Base-by-base conservation (phyloP, 2,113 vertebrate genomes). In the Halichoerus grypus region DNA sequence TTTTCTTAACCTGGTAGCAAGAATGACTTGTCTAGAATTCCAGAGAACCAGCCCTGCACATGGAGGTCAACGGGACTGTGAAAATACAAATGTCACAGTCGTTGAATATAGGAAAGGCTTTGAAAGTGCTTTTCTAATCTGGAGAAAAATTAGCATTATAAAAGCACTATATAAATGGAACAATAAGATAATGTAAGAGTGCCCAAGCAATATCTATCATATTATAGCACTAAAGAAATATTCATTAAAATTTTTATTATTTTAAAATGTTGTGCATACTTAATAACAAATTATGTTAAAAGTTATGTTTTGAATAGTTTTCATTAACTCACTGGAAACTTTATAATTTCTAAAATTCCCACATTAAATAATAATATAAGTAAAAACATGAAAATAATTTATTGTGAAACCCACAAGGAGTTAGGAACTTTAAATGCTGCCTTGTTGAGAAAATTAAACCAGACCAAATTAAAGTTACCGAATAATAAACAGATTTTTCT, bases 381-480 rank as follows among this genome's bases (percentile, higher is more conserved):
- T 84, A 39, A 65, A 94, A 90, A 69, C 28, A 72, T 61, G 15
- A 94, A 83, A 82, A n/a, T 63, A 4, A 82, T 63, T 82, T 88
- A 31, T 53, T 91, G 21, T 15, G 89, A 89, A 59, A n/a, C 26
- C 26, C 5, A 57, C 42, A 91, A 88, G 1, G 46, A 94, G 5
- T 63, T 77, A 95, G 46, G 4, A 69, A 69, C 6, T 79, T 80
- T 49, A 95, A 88, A 65, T 53, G 10, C 18, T 79, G 14, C 5
- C 33, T 72, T 77, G 5, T 21, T 82, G 55, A 77, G 4, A 95
- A 93, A 53, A 95, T 2, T 36, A 94, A 76, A 80, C 21, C 31
- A 94, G n/a, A 90, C 12, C 28, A 92, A 26, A 90, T 24, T 92
- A 85, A 61, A 87, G 49, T 22, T 13, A 85, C 12, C 31, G 53